Percentiles rank a stretch among this genome's conserved stretches.
Evolutionary conservation across 2,113 vertebrate species (phyloP).

Genomic region (Gobius niger): DNA sequence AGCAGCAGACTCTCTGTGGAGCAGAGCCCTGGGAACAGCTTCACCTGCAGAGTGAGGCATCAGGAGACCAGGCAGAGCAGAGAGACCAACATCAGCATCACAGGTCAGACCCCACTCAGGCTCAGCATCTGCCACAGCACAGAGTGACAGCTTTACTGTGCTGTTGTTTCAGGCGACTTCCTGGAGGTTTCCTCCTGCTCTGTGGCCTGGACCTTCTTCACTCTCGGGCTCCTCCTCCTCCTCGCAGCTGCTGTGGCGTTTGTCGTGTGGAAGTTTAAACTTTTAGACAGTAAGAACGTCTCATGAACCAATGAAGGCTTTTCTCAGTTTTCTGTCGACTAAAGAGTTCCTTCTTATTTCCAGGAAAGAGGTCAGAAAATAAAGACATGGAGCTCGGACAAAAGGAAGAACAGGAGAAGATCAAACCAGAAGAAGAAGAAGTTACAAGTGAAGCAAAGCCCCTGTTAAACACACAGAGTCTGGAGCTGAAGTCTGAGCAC

Average conservation of each 20-base stretch:
- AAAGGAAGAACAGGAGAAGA: background rate
- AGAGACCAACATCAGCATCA: background rate
- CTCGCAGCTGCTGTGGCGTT: background rate
- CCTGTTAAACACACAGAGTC: too few species aligned
- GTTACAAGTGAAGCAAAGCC: background rate
- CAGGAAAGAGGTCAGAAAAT: background rate
- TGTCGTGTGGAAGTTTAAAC: background rate
- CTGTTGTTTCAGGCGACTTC: background rate
- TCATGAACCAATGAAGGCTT: too few species aligned
- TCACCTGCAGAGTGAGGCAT: constrained; percentile 1
- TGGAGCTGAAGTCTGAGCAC: background rate
- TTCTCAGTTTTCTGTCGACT: too few species aligned
- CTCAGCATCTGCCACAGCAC: background rate
- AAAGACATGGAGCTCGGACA: background rate
- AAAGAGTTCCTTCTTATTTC: background rate
- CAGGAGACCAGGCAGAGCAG: background rate
- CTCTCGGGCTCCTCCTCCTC: background rate
- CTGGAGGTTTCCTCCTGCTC: background rate
- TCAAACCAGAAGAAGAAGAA: background rate
- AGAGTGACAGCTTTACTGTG: too few species aligned
- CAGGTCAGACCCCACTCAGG: background rate
- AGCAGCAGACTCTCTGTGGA: constrained; percentile 4
- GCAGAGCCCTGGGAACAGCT: background rate
- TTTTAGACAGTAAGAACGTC: background rate
- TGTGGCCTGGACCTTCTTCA: background rate